Evolutionary conservation across 1,140 invertebrate genomes (phyloP).

Genomic region (Steinernema feltiae): DNA sequence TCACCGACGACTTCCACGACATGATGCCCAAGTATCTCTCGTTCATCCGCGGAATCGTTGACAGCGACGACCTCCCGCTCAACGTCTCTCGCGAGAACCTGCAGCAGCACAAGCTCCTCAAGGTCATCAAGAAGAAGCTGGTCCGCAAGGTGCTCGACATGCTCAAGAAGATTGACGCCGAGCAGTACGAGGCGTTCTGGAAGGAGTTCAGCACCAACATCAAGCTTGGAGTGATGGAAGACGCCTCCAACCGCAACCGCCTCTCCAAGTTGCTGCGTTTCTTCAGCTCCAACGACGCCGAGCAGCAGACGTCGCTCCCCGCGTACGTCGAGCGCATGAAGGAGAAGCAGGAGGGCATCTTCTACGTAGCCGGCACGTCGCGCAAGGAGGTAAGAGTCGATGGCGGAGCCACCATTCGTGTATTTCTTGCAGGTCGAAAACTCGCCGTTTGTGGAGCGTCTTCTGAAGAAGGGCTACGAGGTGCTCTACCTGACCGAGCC

Average conservation of each 20-base stretch:
- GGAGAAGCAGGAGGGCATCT: slow-evolving; percentile 92
- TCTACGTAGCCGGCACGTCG: slow-evolving; percentile 96
- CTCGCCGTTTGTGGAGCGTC: slow-evolving; percentile 89
- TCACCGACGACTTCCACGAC: slow-evolving; percentile 99
- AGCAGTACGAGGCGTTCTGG: slow-evolving; percentile 97
- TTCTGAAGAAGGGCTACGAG: slow-evolving; percentile 89
- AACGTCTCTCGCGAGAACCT: slow-evolving; percentile 99
- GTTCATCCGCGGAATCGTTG: slow-evolving; percentile 76
- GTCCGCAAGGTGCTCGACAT: slow-evolving; percentile 96
- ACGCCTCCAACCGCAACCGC: slow-evolving; percentile 85
- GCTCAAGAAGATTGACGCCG: slow-evolving; percentile 87
- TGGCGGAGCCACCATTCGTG: too few relatives aligned
- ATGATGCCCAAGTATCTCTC: slow-evolving; percentile 92
- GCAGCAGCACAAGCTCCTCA: slow-evolving; percentile 96
- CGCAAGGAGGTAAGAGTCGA: too few relatives aligned
- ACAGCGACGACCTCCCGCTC: slow-evolving; percentile 90
- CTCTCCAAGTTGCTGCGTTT: slow-evolving; percentile 83
- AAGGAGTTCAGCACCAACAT: slow-evolving; percentile 96
- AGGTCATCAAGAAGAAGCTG: slow-evolving; percentile 94
- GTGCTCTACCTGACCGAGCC: slow-evolving; percentile 90
- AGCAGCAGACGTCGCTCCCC: slow-evolving; percentile 82
- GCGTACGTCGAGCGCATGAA: slow-evolving; percentile 97
- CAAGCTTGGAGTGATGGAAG: slow-evolving; percentile 95
- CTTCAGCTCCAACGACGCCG: slow-evolving; percentile 84
- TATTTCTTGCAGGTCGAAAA: slow-evolving; percentile 82